phyloP scores from a whole-genome alignment of 2,113 vertebrate species.

The Cygnus atratus region DNA sequence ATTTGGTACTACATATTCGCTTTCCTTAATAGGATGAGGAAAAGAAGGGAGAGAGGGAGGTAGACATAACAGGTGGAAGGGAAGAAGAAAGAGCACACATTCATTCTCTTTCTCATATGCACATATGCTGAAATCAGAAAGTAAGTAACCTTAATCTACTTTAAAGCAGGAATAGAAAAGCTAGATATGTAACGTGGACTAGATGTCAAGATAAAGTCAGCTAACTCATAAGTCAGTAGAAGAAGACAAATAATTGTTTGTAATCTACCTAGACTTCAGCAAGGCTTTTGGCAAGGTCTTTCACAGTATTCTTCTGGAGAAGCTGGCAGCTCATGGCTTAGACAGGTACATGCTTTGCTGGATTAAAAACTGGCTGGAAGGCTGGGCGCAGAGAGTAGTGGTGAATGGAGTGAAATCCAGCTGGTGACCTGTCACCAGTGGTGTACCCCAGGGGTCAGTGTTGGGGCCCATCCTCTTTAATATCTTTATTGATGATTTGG shows the following conservation, averaged over 20 bases:
- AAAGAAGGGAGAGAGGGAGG: neutral
- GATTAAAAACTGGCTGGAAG: too few species aligned
- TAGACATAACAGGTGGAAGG: accelerated
- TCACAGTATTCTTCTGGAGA: too few species aligned
- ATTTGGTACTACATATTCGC: neutral
- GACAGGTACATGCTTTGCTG: too few species aligned
- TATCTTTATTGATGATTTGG: too few species aligned
- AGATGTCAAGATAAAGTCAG: neutral
- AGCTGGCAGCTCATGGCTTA: too few species aligned
- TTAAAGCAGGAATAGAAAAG: neutral
- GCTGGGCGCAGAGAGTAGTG: too few species aligned
- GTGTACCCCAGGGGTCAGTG: too few species aligned
- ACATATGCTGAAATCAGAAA: neutral
- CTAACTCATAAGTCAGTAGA: neutral
- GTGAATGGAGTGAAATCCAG: too few species aligned
- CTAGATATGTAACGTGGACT: neutral
- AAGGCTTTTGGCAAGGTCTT: too few species aligned
- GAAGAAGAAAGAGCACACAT: neutral
- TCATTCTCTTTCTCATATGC: neutral
- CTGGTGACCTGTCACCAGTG: too few species aligned
- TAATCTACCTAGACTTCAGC: too few species aligned
- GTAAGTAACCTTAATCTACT: neutral
- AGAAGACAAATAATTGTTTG: neutral
- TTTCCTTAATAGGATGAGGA: neutral
- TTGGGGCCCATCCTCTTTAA: too few species aligned